Evolutionary conservation across 2,888 invertebrate species (phyloP).

Genomic region (Caenorhabditis angaria): DNA sequence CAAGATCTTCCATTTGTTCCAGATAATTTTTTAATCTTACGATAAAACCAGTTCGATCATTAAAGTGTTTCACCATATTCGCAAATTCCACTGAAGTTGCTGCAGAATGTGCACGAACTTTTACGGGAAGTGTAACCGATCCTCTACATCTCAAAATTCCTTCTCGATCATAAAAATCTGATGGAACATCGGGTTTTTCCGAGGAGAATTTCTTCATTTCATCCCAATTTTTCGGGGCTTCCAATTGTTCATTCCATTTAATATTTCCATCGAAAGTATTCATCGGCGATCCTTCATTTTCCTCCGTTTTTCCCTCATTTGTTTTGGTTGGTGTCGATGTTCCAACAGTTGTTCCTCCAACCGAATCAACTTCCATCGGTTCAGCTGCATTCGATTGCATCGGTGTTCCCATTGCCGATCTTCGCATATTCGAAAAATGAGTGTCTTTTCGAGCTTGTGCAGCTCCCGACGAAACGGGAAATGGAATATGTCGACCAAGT

Average conservation of each 20-base stretch:
- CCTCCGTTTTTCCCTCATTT: neutral
- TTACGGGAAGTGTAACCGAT: neutral
- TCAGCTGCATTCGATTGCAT: neutral
- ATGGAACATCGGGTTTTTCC: neutral
- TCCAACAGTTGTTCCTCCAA: neutral
- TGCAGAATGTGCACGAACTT: slow-evolving; percentile 80
- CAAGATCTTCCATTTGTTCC: slow-evolving; percentile 47
- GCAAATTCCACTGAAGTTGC: slow-evolving; percentile 25
- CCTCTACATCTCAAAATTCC: slow-evolving; percentile 34
- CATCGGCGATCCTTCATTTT: neutral
- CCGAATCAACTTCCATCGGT: neutral
- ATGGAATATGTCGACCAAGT: slow-evolving; percentile 90
- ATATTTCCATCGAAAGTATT: neutral
- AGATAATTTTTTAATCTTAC: slow-evolving; percentile 26
- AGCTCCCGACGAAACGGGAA: slow-evolving; percentile 72
- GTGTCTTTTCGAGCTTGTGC: neutral
- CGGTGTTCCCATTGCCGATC: neutral
- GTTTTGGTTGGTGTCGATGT: neutral
- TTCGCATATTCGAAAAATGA: neutral
- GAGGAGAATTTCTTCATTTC: neutral
- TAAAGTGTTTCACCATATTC: slow-evolving; percentile 37
- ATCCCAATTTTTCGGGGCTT: neutral
- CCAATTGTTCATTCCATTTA: neutral
- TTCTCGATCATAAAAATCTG: slow-evolving; percentile 28
- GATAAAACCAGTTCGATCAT: slow-evolving; percentile 34